Percentiles rank a stretch among this genome's conserved stretches.
phyloP scores from a whole-genome alignment of 2,797 vertebrate genomes.

The Ficedula albicollis region DNA sequence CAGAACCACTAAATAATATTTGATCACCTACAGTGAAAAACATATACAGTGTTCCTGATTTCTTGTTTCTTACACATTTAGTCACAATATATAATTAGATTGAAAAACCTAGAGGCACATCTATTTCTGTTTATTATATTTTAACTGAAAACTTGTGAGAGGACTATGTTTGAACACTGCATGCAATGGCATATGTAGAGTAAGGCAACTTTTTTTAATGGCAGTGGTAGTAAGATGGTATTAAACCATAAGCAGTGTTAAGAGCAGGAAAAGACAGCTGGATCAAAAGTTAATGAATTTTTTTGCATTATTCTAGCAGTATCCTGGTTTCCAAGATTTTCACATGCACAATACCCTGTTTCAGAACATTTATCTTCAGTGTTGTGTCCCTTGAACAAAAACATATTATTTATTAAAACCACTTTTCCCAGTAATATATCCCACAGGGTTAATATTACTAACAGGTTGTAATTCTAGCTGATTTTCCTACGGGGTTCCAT shows the following conservation, averaged over 20 bases:
- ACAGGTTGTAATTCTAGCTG: background rate
- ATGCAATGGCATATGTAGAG: background rate
- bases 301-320: background rate
- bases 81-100: background rate
- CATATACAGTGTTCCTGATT: background rate
- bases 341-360: background rate
- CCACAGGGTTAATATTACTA: background rate
- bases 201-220: background rate
- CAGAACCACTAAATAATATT: conserved; percentile 41
- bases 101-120: background rate
- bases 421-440: background rate
- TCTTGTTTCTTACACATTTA: conserved; percentile 15
- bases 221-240: background rate
- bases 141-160: background rate
- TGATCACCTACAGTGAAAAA: conserved; percentile 22
- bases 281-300: background rate
- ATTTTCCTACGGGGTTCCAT: background rate
- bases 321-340: background rate
- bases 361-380: background rate
- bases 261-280: background rate
- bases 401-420: background rate
- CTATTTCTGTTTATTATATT: conserved; percentile 19
- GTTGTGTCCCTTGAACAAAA: background rate
- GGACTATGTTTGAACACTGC: background rate
- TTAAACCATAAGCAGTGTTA: background rate